These are phyloP conservation scores for Patiria miniata DNA, from an alignment of 35 echinoderm and acorn worm genomes.

Conservation along the genomic window DNA sequence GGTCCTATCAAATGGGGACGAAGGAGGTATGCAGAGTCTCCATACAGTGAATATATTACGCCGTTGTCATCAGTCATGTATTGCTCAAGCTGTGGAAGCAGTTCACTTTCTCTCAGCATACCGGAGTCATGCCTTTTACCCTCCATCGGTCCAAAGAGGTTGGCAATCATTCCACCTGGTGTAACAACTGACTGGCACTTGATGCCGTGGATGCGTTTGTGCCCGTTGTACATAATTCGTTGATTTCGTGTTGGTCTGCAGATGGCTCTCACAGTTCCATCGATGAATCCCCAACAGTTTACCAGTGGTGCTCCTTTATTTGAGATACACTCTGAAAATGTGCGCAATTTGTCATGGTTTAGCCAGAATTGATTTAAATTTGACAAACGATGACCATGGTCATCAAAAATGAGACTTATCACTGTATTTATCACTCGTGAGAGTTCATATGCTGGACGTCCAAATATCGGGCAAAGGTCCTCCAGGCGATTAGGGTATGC, in stretches of 20 bases:
- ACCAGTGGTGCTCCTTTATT: constrained; percentile 31
- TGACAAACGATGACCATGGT: constrained; percentile 13
- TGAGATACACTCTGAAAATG: constrained; percentile 22
- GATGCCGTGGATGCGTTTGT: constrained; percentile 35
- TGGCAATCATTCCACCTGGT: constrained; percentile 33
- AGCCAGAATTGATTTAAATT: constrained; percentile 38
- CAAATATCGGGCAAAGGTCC: no score
- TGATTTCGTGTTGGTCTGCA: constrained; percentile 42
- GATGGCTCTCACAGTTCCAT: constrained; percentile 53
- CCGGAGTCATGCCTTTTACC: constrained; percentile 53
- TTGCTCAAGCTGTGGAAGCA: constrained; percentile 18
- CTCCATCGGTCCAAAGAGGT: constrained; percentile 58
- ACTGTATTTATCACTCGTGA: neutral
- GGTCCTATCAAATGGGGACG: constrained; percentile 3
- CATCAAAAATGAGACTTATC: constrained; percentile 19
- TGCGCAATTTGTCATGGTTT: neutral
- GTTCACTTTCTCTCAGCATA: constrained; percentile 30
- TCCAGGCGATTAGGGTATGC: no score
- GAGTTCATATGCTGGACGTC: no score
- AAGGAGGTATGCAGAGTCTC: constrained; percentile 66
- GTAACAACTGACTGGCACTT: constrained; percentile 41
- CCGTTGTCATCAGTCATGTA: constrained; percentile 6
- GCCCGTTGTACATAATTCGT: constrained; percentile 44
- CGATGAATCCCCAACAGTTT: constrained; percentile 61
- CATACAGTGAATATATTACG: constrained; percentile 41